Base-by-base conservation (phyloP, 2,888 invertebrate species). In the Mylabris sibirica region DNA sequence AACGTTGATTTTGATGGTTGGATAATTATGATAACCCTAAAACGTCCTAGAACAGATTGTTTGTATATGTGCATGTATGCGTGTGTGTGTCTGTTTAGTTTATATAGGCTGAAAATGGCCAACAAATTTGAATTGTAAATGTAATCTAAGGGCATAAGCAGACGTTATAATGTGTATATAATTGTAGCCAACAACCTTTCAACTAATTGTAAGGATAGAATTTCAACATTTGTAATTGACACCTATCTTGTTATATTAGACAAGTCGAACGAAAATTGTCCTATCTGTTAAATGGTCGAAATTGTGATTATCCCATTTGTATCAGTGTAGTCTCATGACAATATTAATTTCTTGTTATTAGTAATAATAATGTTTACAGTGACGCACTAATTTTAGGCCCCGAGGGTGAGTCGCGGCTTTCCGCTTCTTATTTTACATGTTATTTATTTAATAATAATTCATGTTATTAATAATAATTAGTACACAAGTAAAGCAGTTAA, bases 121-220 rank as follows among this genome's bases (percentile, higher is more conserved):
- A 3, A 53, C 53, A 12, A 53, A 53, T 53, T 53, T 53, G 53
- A 22, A 53, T 53, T 53, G 53, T 53, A 53, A 53, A 53, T 53
- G 20, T 12, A 9, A 53, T 12, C 22, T 53, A 49, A 22, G 11
- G 49, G 49, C 3, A 20, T 8, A 2, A 49, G 8, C 4, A 41
- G n/a, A 35, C 9, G n/a, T n/a, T 14, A 41, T 14, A n/a, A 2
- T 49, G 20, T 9, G 2, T 20, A 6, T 30, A 30, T 30, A 6
- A 30, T 30, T 30, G 30, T 30, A 30, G 8, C 30, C 30, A 22
- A n/a, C 44, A 11, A 49, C 20, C 20, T 20, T 49, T 49, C 24
- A 53, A 53, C 22, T 53, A n/a, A n/a, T n/a, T n/a, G n/a, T n/a
- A 53, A 1, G 22, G 53, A 53, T 53, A 22, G 22, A 14, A 53